Base-by-base conservation (phyloP, 2,888 invertebrate species). In the Euproctis similis region DNA sequence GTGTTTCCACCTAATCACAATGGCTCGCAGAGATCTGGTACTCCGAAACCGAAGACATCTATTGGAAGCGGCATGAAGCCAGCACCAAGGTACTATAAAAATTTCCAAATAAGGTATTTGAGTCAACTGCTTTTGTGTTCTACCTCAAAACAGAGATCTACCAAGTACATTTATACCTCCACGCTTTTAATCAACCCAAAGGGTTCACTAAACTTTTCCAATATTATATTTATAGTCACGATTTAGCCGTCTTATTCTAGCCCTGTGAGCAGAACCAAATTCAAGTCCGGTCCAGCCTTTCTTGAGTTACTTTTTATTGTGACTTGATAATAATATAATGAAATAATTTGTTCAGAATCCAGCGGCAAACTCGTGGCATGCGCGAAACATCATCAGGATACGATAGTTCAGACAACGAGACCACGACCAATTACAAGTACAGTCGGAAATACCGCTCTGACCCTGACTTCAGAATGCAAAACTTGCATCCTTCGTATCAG, bases 331-430 rank as follows among this genome's bases (percentile, higher is more conserved):
- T n/a, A n/a, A n/a, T n/a, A n/a, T n/a, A n/a, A n/a, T n/a, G n/a
- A n/a, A n/a, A n/a, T n/a, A n/a, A n/a, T n/a, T n/a, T n/a, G n/a
- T 19, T 19, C 23, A 88, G 88, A 53, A 85, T 84, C 38, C 86
- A 86, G 31, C 81, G 88, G 46, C 76, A 86, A 48, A 87, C 77
- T 48, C 81, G 91, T 36, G 91, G 91, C 3, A 86, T 89, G 34
- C 87, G 93, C 26, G 95, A 95, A 59, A 95, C 94, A 0, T 94
- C 94, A n/a, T 95, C 95, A 40, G 95, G 96, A 7, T 95, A 96
- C 72, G 95, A 96, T 61, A 95, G 95, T 54, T 95, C 95, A 37
- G 95, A 96, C 71, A 91, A 91, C 72, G 91, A 91, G 64, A 90
- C 90, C 2, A 86, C 89, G 12, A 85, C 87, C 8, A 87, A 87